Evolutionary conservation across 2,888 invertebrate genomes (phyloP).

Genomic region (Eulithis testata): DNA sequence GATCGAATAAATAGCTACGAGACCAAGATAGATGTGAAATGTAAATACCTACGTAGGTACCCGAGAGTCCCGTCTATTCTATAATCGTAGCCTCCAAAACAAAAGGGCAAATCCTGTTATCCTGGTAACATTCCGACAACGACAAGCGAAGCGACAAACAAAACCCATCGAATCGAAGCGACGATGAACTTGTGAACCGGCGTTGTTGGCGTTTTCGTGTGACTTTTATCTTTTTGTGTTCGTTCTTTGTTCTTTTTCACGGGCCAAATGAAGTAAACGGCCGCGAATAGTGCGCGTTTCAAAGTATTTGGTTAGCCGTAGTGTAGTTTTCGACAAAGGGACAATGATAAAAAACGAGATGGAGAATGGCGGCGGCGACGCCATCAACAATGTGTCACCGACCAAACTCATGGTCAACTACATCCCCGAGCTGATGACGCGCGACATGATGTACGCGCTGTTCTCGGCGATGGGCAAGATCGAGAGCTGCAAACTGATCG

Average conservation of each 20-base stretch:
- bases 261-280: conserved; percentile 79
- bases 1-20: conserved; percentile 22
- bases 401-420: conserved; percentile 85
- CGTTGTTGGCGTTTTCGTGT: conserved; percentile 79
- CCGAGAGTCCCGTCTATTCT: conserved; percentile 35
- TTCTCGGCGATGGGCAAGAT: conserved; percentile 83
- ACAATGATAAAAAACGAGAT: conserved; percentile 80
- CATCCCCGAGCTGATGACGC: conserved; percentile 82
- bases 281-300: conserved; percentile 68
- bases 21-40: conserved; percentile 42
- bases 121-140: conserved; percentile 75
- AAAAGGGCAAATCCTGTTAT: conserved; percentile 68
- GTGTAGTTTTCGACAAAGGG: conserved; percentile 76
- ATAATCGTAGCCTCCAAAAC: conserved; percentile 41
- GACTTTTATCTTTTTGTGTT: conserved; percentile 76
- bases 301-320: conserved; percentile 75
- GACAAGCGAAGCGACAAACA: conserved; percentile 52
- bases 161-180: conserved; percentile 71
- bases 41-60: conserved; percentile 33
- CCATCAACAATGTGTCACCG: conserved; percentile 82
- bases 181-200: conserved; percentile 83
- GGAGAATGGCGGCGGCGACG: conserved; percentile 85
- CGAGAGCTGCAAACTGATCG: conserved; percentile 81
- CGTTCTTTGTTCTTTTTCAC: conserved; percentile 76
- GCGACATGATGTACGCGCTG: conserved; percentile 83